These are phyloP conservation scores for Nycteola revayana DNA, from an alignment of 2,888 invertebrate species.

Conservation along the genomic window DNA sequence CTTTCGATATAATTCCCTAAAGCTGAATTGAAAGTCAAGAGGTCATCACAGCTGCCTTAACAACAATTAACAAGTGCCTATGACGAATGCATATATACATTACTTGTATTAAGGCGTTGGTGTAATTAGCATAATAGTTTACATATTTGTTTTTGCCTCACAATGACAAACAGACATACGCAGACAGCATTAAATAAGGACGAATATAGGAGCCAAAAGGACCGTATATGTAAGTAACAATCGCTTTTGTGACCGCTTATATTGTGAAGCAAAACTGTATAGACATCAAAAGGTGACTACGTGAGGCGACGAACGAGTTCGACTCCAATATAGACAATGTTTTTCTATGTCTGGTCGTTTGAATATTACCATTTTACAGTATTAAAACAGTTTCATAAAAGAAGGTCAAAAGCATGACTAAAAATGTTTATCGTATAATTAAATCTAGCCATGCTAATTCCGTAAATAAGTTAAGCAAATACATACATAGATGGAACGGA, in stretches of 20 bases:
- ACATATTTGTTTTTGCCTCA: slow-evolving; percentile 25
- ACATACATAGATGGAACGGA: no score
- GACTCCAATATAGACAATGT: slow-evolving; percentile 1
- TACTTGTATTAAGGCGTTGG: slow-evolving; percentile 13
- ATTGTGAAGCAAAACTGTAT: slow-evolving; percentile 18
- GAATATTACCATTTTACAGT: background rate
- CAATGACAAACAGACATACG: slow-evolving; percentile 34
- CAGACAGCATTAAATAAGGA: slow-evolving; percentile 23
- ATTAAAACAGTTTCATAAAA: no score
- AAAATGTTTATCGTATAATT: no score
- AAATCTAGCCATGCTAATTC: no score
- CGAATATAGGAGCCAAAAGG: slow-evolving; percentile 18
- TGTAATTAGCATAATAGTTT: slow-evolving; percentile 28
- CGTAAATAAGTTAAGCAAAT: no score
- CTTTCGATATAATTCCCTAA: no score
- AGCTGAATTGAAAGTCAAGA: background rate
- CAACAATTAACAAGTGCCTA: slow-evolving; percentile 12
- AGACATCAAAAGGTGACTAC: slow-evolving; percentile 14
- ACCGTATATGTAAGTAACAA: slow-evolving; percentile 36
- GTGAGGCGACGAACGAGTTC: slow-evolving; percentile 5
- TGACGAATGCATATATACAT: slow-evolving; percentile 7
- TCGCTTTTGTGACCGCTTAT: slow-evolving; percentile 25
- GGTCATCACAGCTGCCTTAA: slow-evolving; percentile 7
- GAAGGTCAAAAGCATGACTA: no score
- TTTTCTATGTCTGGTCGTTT: slow-evolving; percentile 3